Evolutionary conservation across 1,140 invertebrate genomes (phyloP), one percentile per base, ranked within the genome.

Genomic region (Sitophilus oryzae): DNA sequence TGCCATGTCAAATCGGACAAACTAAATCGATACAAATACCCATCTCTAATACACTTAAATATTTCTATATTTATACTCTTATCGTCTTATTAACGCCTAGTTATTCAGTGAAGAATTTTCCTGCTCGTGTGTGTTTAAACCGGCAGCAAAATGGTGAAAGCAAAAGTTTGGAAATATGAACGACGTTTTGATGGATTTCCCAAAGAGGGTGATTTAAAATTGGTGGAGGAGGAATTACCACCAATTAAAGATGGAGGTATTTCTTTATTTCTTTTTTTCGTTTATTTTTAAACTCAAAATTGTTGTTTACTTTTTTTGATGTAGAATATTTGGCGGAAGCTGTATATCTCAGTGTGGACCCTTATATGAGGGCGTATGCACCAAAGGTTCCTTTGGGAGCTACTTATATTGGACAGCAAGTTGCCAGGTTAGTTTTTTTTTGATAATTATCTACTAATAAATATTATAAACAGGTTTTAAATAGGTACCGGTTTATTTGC

Each of bases 341-440:
- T 6, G 76, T 82, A 62, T 85, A 78, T 60, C 60, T 85, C 1
- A 85, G 82, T 52, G 82, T 86, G 2, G 84, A 87, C 68, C 84
- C 84, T 34, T 86, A 85, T 54, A 84, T 85, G 82, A 73, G 83
- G 59, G 72, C 73, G 0, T 80, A 80, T 45, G 70, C 49, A 18
- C 14, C 19, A 22, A 25, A 74, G 61, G 3, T 51, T 14, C n/a
- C 20, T 1, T 9, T 47, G 44, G 55, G 55, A 14, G 34, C 35
- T 14, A 50, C 58, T 5, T 44, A 52, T 21, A 51, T 60, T 11
- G 58, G 58, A 41, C 22, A 18, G 5, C 58, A 60, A 44, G 43
- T 60, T 9, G 58, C 42, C 0, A 56, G 34, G 58, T 60, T 36
- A 56, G 53, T 41, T 4, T 49, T n/a, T 14, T n/a, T n/a, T n/a